phyloP scores from a whole-genome alignment of 2,888 invertebrate species.

The Hirtodrosophila cameraria region DNA sequence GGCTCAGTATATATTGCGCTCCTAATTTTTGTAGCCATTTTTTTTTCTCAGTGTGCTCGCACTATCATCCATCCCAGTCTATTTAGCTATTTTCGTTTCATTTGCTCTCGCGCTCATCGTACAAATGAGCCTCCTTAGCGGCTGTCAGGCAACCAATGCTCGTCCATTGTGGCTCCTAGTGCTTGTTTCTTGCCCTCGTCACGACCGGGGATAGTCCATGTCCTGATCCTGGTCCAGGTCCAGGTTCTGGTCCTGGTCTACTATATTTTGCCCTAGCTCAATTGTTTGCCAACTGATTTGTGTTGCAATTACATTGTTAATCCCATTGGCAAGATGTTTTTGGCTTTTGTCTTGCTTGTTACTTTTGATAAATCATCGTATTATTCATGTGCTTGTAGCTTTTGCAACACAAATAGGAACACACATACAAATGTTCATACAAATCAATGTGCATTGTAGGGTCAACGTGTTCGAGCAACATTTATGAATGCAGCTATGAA shows the following conservation, averaged over 20 bases:
- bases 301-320: slow-evolving; percentile 75
- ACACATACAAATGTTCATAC: not conserved
- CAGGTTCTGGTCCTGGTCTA: slow-evolving; percentile 10
- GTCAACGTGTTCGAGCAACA: too few relatives aligned
- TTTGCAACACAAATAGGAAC: not conserved
- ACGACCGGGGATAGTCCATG: slow-evolving; percentile 1
- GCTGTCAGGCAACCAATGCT: slow-evolving; percentile 15
- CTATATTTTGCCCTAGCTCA: slow-evolving; percentile 5
- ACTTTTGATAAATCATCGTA: slow-evolving; percentile 40
- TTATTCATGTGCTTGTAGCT: slow-evolving; percentile 10
- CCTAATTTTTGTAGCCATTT: too few relatives aligned
- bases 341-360: slow-evolving; percentile 22
- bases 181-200: slow-evolving; percentile 15
- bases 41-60: too few relatives aligned
- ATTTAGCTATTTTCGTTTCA: not conserved
- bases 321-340: slow-evolving; percentile 62
- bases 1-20: too few relatives aligned
- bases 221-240: slow-evolving; percentile 7
- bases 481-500: too few relatives aligned
- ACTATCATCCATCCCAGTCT: not conserved
- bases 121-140: slow-evolving; percentile 65
- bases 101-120: slow-evolving; percentile 5
- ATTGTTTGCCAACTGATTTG: slow-evolving; percentile 56
- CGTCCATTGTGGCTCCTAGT: slow-evolving; percentile 19
- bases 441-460: too few relatives aligned